Evolutionary conservation across 1,140 invertebrate species (phyloP), one percentile per base, ranked within the genome.

Genomic region (Bicyclus anynana): DNA sequence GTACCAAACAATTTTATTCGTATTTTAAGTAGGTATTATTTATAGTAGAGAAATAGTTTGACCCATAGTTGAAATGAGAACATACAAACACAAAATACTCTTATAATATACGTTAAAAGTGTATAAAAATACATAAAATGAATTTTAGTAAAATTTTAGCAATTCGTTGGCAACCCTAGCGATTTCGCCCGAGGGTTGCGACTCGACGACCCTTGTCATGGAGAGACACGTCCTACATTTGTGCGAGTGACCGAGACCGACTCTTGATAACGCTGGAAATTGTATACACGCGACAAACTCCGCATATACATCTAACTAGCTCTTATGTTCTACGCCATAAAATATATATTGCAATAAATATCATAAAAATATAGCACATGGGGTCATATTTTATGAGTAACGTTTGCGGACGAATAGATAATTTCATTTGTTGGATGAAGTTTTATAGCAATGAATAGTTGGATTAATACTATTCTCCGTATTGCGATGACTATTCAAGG

Each of bases 141-240:
- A 29, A 23, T 23, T 23, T 23, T 23, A 23, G 23, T 23, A 23
- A 23, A 23, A 23, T 23, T 4, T 23, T 7, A 23, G 7, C 23
- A 7, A 4, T 50, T 23, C 13, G 14, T 18, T 55, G 29, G 21
- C 54, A 48, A 26, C 51, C 61, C 61, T 58, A 48, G 14, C 18
- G n/a, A 40, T 26, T 44, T 60, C 33, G 26, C 13, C 42, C 56
- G 52, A 63, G 50, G 48, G 46, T 46, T 54, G 46, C 33, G 42
- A 62, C 46, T 63, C 21, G 61, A 58, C 47, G 61, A 77, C 70
- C 70, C 74, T 80, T 71, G 74, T 77, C 72, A 76, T 72, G 57
- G 64, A 77, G 71, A 65, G 71, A 63, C 67, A 68, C 65, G 75
- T 59, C 70, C 72, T 64, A 76, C 69, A 74, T 80, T 78, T 69